Evolutionary conservation across 2,797 vertebrate genomes (phyloP).

Genomic region (Tachyglossus aculeatus): DNA sequence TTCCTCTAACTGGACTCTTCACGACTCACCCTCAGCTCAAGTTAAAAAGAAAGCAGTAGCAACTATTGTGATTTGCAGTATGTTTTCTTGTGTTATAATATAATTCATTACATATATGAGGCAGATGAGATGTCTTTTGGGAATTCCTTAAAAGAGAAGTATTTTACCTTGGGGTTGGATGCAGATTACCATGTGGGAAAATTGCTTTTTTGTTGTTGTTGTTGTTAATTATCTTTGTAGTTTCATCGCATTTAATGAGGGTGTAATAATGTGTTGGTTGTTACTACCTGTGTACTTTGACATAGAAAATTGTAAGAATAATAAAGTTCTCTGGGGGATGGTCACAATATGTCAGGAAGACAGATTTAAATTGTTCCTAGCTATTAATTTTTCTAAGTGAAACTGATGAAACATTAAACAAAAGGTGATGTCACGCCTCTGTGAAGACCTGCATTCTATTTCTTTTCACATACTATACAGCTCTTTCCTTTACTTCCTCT

Average conservation of each 20-base stretch:
- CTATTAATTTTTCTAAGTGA: conserved; percentile 56
- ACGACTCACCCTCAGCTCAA: conserved; percentile 21
- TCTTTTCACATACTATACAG: not conserved
- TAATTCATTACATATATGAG: conserved; percentile 64
- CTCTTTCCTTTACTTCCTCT: conserved; percentile 22
- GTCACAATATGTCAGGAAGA: conserved; percentile 50
- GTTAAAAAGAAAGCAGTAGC: conserved; percentile 1
- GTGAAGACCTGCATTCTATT: conserved; percentile 27
- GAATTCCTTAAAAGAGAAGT: conserved; percentile 63
- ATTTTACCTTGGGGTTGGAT: conserved; percentile 60
- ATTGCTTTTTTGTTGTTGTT: conserved; percentile 60
- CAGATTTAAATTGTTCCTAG: conserved; percentile 43
- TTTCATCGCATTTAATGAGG: conserved; percentile 69
- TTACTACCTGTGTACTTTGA: conserved; percentile 68
- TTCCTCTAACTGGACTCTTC: not conserved
- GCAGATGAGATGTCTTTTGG: conserved; percentile 47
- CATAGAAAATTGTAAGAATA: conserved; percentile 64
- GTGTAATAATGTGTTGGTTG: conserved; percentile 68
- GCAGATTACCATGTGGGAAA: conserved; percentile 60
- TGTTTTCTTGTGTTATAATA: conserved; percentile 46
- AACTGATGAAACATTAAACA: conserved; percentile 63
- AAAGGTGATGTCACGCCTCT: conserved; percentile 40
- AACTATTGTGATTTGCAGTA: conserved; percentile 41
- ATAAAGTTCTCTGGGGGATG: conserved; percentile 56
- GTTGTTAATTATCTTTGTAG: conserved; percentile 72